Evolutionary conservation across 2,888 invertebrate genomes (phyloP), one percentile per base, ranked within the genome.

Genomic region (Protodeltote pygarga): DNA sequence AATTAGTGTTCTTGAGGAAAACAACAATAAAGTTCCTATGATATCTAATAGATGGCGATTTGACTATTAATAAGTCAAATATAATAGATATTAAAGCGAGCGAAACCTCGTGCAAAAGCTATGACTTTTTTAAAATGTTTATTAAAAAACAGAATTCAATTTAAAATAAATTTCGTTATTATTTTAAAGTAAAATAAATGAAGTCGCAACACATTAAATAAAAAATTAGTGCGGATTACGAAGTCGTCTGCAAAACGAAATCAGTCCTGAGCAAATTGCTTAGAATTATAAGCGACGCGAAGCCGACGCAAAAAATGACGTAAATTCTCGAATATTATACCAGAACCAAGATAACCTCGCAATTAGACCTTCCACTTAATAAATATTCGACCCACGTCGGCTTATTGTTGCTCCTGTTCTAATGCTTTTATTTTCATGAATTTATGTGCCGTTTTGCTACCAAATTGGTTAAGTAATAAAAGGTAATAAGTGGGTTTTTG

Each of bases 371-470:
- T 50, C 44, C 35, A 57, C 53, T 66, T 63, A 59, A 65, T 73
- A 68, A 73, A 65, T 65, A 73, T 72, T 65, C 72, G 50, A 49
- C 55, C 57, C 71, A 49, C 66, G 66, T 65, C 62, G 46, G 61
- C 61, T 64, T 66, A 65, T 70, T 71, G 70, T 65, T 65, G 61
- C 41, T 52, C 46, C 52, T 57, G 35, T 52, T 62, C 49, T 63
- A 67, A 67, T 65, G 68, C 47, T 70, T 68, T 70, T 70, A 70
- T 68, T 68, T 73, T 60, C 59, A 65, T 60, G 59, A 70, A 68
- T 70, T 62, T 57, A 48, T 39, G 46, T 46, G 55, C 20, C 28
- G 14, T 48, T 64, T 64, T 60, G 42, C 32, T 35, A 39, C 24
- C 29, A 50, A 59, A 65, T 48, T 66, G 47, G 35, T 16, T 48